phyloP scores from a whole-genome alignment of 2,888 invertebrate species.

The Amblyjoppa fuscipennis region DNA sequence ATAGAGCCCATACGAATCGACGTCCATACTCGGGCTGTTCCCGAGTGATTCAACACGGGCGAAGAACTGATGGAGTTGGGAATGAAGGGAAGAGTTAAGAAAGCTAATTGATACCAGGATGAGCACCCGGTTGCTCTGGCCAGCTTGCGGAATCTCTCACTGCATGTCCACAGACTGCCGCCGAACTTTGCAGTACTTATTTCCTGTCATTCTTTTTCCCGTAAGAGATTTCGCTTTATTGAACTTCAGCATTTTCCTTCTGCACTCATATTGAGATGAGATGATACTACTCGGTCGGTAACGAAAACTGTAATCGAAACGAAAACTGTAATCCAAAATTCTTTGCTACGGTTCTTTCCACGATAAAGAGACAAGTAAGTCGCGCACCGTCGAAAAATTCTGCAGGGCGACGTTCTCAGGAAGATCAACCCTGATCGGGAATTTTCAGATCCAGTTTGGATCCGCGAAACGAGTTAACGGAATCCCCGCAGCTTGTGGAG shows the following conservation, averaged over 20 bases:
- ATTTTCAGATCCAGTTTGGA: not conserved
- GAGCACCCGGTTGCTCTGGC: slow-evolving; percentile 8
- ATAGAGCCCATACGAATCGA: not conserved
- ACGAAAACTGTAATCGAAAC: too few species aligned
- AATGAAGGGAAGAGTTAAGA: slow-evolving; percentile 16
- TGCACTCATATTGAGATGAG: not conserved
- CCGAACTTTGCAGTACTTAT: not conserved
- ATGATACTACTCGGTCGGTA: not conserved
- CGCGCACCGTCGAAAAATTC: not conserved
- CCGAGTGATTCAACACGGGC: slow-evolving; percentile 56
- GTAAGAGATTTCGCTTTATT: not conserved
- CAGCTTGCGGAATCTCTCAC: slow-evolving; percentile 1
- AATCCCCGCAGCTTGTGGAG: not conserved
- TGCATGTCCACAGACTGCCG: not conserved
- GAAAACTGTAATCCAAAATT: not conserved
- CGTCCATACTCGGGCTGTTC: slow-evolving; percentile 20
- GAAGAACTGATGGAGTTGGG: slow-evolving; percentile 39
- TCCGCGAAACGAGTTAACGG: not conserved
- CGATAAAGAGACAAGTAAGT: not conserved
- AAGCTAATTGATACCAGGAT: slow-evolving; percentile 51
- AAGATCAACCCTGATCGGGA: not conserved
- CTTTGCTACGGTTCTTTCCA: not conserved
- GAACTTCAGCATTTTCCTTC: not conserved
- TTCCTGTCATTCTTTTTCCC: not conserved
- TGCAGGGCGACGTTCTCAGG: not conserved